Conservation (phyloP, 2,113 vertebrate genomes). For the Callorhinus ursinus region DNA sequence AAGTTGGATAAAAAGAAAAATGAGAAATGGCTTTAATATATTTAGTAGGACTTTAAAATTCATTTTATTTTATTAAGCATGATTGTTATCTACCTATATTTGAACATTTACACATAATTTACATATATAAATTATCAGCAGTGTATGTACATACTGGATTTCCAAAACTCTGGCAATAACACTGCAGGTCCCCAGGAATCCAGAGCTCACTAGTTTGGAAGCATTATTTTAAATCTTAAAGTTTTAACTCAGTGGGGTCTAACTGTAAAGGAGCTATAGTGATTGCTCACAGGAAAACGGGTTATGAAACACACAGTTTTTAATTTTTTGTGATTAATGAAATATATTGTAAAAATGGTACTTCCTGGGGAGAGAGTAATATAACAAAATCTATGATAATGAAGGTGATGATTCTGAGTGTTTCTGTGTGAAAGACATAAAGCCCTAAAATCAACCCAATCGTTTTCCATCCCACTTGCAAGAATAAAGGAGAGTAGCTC, state of each 20-base stretch:
- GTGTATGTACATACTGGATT: not conserved
- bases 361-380: constrained; percentile 7
- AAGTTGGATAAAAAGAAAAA: not conserved
- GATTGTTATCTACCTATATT: not conserved
- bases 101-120: not conserved
- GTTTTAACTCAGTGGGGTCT: not conserved
- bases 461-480: not conserved
- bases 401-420: constrained; percentile 23
- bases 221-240: constrained; percentile 27
- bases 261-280: not conserved
- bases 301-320: not conserved
- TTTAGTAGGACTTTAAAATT: not conserved
- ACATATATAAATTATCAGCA: not conserved
- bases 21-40: not conserved
- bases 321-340: constrained; percentile 35
- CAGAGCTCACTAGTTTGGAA: not conserved
- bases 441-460: not conserved
- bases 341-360: constrained; percentile 38
- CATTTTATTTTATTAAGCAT: not conserved
- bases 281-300: not conserved
- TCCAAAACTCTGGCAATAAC: not conserved
- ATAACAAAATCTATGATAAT: constrained; percentile 19
- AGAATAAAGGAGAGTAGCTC: not conserved
- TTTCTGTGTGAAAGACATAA: not conserved
- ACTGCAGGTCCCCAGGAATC: not conserved